These are phyloP conservation scores for Todiramphus saurophagus DNA, from an alignment of 2,113 vertebrate genomes.

Conservation along the genomic window DNA sequence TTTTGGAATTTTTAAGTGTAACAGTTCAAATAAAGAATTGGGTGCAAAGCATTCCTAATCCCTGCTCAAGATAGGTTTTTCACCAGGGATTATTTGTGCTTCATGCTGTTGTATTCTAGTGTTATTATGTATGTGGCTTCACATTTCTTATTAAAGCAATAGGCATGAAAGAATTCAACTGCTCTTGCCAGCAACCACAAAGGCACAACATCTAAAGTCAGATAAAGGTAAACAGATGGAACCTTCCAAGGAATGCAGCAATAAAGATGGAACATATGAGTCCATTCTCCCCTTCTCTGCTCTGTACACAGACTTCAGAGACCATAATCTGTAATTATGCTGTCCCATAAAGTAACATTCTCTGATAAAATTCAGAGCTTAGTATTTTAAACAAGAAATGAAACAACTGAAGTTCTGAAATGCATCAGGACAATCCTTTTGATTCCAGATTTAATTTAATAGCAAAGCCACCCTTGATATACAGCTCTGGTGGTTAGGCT, in stretches of 20 bases:
- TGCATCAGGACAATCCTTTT: constrained; percentile 58
- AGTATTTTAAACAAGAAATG: constrained; percentile 4
- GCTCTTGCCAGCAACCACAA: constrained; percentile 82
- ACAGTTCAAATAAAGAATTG: constrained; percentile 38
- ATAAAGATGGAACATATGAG: constrained; percentile 68
- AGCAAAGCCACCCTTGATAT: constrained; percentile 51
- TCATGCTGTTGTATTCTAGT: constrained; percentile 75
- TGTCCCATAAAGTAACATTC: constrained; percentile 20
- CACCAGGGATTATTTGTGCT: constrained; percentile 75
- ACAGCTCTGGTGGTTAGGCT: neutral
- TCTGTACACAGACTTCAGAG: constrained; percentile 31
- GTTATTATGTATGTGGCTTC: constrained; percentile 72
- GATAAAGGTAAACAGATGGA: constrained; percentile 84
- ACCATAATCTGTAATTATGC: constrained; percentile 22
- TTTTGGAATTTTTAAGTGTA: constrained; percentile 76
- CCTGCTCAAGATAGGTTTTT: constrained; percentile 65
- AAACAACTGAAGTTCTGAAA: constrained; percentile 52
- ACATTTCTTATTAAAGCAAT: constrained; percentile 84
- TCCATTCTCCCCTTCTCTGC: constrained; percentile 40
- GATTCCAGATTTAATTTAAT: constrained; percentile 67
- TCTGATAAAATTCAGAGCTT: constrained; percentile 18
- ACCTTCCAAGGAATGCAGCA: constrained; percentile 78
- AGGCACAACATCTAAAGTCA: constrained; percentile 76
- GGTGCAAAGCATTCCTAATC: constrained; percentile 65
- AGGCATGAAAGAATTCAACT: constrained; percentile 82